Evolutionary conservation across 2,113 vertebrate species (phyloP).

Genomic region (Ploceus nigricollis): DNA sequence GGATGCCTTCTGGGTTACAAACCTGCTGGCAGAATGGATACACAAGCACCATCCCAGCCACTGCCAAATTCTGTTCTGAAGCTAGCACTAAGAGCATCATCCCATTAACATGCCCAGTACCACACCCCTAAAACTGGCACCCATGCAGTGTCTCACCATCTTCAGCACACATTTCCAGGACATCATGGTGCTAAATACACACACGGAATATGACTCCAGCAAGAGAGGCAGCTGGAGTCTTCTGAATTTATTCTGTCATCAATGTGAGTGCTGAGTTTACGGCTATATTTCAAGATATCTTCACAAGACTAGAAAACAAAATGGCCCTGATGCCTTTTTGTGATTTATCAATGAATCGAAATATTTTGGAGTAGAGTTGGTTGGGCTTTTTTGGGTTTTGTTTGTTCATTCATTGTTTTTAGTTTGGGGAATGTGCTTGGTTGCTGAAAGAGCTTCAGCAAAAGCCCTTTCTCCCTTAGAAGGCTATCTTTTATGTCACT

Average conservation of each 20-base stretch:
- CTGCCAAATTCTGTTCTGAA: not conserved
- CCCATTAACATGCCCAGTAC: not conserved
- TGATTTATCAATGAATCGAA: not conserved
- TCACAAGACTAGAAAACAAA: not conserved
- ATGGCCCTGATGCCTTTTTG: not conserved
- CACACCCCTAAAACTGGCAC: not conserved
- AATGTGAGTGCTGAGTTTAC: not conserved
- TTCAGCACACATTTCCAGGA: not conserved
- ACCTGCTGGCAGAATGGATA: not conserved
- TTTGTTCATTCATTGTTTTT: not conserved
- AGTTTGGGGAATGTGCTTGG: not conserved
- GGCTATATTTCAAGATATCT: not conserved
- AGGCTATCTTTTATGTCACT: not conserved
- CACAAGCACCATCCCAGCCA: not conserved
- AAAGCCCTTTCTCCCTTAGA: not conserved
- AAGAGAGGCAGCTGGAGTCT: not conserved
- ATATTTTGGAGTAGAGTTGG: not conserved
- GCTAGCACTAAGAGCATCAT: not conserved
- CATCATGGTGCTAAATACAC: not conserved
- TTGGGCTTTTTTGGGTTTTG: not conserved
- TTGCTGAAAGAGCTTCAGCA: not conserved
- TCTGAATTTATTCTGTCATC: not conserved
- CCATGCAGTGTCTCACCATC: not conserved
- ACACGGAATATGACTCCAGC: not conserved
- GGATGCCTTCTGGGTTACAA: not conserved